Evolutionary conservation across 2,113 vertebrate species (phyloP), one percentile per base, ranked within the genome.

Genomic region (Coptodon bakossiorum): DNA sequence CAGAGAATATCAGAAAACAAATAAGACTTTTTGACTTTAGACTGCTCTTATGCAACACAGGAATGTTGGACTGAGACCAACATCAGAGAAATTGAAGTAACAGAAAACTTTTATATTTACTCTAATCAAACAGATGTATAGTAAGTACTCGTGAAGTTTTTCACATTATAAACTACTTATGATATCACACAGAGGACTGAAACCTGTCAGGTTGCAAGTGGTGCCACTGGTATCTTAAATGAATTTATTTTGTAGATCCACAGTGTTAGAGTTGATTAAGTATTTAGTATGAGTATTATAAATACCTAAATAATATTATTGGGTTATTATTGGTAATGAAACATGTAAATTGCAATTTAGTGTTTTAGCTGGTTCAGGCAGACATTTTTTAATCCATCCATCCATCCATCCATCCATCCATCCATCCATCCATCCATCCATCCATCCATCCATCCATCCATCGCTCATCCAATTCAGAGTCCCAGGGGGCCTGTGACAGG

Each of bases 41-140:
- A 84, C 50, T 76, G 6, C 63, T 83, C 87, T 95, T 96, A 94
- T 86, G 86, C 90, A 95, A 95, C 90, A 14, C 59, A 91, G 91
- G 87, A 95, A 94, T 92, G 89, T 92, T 93, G 92, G 92, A 93
- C 52, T 22, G 43, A 79, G 19, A 89, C 86, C 87, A 52, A 84
- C 27, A 92, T 88, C 81, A 85, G 45, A 80, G 54, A 83, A 81
- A 83, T 57, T 82, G 34, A 92, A n/a, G 45, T 82, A 52, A 56
- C 24, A 80, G 34, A 50, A 31, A 79, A 76, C 9, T 2, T 43
- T 48, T 53, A 40, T 12, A 79, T 61, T 76, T 80, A 31, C 19
- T 56, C 36, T 38, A 34, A 52, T 78, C 79, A 57, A 71, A 63
- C 45, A 63, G 80, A 52, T 27, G n/a, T 31, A 22, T 9, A 66